phyloP scores from a whole-genome alignment of 2,888 invertebrate genomes.

The Melanophora roralis region DNA sequence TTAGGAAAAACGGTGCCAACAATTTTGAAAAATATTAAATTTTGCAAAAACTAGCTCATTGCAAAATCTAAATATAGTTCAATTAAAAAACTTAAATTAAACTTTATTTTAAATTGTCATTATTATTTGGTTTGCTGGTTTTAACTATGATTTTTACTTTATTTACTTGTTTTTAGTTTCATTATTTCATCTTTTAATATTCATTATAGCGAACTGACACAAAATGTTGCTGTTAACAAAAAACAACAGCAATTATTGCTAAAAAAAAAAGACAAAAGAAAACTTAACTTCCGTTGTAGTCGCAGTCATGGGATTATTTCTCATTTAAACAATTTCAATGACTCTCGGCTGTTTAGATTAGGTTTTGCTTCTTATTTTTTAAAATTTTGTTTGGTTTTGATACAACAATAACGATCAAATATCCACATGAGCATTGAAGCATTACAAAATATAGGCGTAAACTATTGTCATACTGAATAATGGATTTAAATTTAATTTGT shows the following conservation, averaged over 20 bases:
- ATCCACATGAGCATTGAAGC: constrained; percentile 53
- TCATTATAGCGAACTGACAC: constrained; percentile 20
- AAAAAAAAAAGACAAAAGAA: background rate
- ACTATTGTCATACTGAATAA: constrained; percentile 46
- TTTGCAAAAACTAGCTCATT: background rate
- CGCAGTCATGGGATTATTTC: constrained; percentile 27
- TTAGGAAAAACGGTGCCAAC: no score
- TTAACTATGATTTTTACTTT: background rate
- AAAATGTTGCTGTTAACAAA: constrained; percentile 22
- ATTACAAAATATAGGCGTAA: constrained; percentile 52
- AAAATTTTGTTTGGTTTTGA: constrained; percentile 31
- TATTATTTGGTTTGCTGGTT: constrained; percentile 28
- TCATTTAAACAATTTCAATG: constrained; percentile 45
- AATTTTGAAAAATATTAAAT: background rate
- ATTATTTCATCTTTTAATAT: background rate
- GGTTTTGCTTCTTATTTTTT: constrained; percentile 3
- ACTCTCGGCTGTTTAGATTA: background rate
- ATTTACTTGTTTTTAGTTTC: background rate
- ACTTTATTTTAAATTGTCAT: background rate
- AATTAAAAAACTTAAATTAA: background rate
- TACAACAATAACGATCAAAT: constrained; percentile 43
- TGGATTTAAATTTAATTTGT: background rate
- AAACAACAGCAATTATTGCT: constrained; percentile 22
- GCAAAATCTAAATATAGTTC: constrained; percentile 7
- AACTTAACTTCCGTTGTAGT: constrained; percentile 43